Conservation (phyloP, 2,113 vertebrate species). For the Eidolon helvum region DNA sequence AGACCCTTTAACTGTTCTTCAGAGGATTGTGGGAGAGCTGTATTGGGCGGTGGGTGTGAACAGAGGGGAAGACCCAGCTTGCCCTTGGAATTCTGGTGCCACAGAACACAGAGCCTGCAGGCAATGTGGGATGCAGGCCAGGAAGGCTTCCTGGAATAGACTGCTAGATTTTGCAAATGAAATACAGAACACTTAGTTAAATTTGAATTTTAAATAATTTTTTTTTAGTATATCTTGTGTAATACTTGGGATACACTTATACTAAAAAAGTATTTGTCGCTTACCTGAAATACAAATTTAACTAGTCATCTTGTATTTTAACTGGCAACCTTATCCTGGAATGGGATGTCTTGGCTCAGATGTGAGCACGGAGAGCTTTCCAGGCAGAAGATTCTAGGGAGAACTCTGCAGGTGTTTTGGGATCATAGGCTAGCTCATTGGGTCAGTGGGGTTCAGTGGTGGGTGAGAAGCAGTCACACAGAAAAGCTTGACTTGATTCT, state of each 20-base stretch:
- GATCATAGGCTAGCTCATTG: not conserved
- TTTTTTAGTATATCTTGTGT: not conserved
- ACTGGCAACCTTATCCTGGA: not conserved
- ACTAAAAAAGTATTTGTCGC: not conserved
- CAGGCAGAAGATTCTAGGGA: not conserved
- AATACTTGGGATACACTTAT: not conserved
- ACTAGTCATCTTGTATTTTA: not conserved
- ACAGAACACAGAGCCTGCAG: not conserved
- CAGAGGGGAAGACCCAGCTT: not conserved
- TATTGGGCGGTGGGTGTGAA: not conserved
- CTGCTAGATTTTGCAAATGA: not conserved
- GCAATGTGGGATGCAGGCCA: not conserved
- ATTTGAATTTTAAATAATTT: not conserved
- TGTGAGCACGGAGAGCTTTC: not conserved
- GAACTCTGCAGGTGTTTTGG: not conserved
- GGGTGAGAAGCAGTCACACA: not conserved
- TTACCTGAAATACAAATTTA: not conserved
- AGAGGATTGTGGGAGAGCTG: not conserved
- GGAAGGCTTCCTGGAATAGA: not conserved
- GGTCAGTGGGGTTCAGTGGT: not conserved
- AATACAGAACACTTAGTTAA: not conserved
- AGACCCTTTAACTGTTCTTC: not conserved
- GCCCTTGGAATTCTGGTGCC: not conserved
- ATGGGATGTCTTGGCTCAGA: not conserved
- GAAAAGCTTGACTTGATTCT: not conserved